phyloP scores from a whole-genome alignment of 2,797 vertebrate genomes.

The Eulemur coronatus region DNA sequence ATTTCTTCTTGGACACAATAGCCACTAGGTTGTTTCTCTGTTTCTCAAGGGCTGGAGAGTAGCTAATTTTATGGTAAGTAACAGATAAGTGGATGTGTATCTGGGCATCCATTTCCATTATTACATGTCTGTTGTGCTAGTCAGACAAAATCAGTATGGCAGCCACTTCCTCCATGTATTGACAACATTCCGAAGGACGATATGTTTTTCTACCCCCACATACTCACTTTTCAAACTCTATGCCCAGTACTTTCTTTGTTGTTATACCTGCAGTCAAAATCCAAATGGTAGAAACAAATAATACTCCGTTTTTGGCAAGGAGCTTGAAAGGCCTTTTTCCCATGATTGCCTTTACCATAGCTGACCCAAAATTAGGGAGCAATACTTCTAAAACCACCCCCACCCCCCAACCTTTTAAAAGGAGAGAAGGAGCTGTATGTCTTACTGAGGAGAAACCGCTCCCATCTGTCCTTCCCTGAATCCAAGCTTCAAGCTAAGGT shows the following conservation, averaged over 20 bases:
- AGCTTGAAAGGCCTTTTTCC: not conserved
- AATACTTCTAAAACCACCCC: not conserved
- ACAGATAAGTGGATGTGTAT: not conserved
- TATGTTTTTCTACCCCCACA: not conserved
- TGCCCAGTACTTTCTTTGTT: not conserved
- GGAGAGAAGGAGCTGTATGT: not conserved
- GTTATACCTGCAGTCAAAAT: not conserved
- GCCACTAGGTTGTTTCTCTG: not conserved
- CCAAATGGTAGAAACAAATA: not conserved
- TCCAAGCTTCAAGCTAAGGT: not conserved
- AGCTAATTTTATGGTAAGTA: not conserved
- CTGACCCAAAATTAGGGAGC: not conserved
- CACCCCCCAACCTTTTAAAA: not conserved
- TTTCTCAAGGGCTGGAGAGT: not conserved
- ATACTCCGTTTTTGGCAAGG: not conserved
- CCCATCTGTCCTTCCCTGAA: not conserved
- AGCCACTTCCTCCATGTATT: not conserved
- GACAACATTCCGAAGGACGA: not conserved
- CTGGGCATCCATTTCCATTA: not conserved
- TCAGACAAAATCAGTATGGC: not conserved
- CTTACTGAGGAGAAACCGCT: not conserved
- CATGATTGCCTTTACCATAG: not conserved
- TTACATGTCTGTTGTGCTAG: not conserved
- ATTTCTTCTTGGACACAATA: not conserved
- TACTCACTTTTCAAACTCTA: not conserved